phyloP scores from a whole-genome alignment of 2,113 vertebrate species.

The Lophotis ruficrista region DNA sequence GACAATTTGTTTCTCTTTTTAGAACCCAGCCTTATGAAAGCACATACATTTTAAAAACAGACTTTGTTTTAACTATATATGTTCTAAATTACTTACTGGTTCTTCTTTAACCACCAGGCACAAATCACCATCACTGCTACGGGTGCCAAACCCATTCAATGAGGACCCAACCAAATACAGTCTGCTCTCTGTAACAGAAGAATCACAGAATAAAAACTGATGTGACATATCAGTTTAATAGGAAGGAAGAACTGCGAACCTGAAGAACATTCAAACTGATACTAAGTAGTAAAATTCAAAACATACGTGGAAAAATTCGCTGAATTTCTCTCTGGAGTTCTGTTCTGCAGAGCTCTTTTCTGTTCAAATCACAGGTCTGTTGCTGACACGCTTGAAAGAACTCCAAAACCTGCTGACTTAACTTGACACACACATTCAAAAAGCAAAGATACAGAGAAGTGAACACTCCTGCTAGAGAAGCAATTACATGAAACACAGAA shows the following conservation, averaged over 20 bases:
- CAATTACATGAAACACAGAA: not conserved
- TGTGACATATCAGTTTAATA: not conserved
- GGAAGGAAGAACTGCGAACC: rapidly evolving
- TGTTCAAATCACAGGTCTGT: constrained; percentile 84
- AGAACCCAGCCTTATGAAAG: not conserved
- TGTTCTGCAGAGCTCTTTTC: constrained; percentile 86
- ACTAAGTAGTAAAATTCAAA: not conserved
- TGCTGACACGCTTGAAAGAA: constrained; percentile 89
- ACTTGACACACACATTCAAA: constrained; percentile 70
- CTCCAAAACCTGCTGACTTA: constrained; percentile 89
- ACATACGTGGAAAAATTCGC: constrained; percentile 84
- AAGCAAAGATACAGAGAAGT: constrained; percentile 14
- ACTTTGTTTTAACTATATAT: not conserved
- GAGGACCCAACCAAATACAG: constrained; percentile 94
- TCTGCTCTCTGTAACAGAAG: constrained; percentile 75
- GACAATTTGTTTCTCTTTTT: not conserved
- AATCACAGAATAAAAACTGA: not conserved
- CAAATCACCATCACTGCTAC: constrained; percentile 92
- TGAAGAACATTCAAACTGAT: not conserved
- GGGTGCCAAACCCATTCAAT: constrained; percentile 91
- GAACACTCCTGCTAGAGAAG: not conserved
- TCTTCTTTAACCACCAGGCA: constrained; percentile 87
- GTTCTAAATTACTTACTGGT: constrained; percentile 79
- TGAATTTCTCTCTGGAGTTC: constrained; percentile 89
- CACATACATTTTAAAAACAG: not conserved